Conservation (phyloP, 2,113 vertebrate species). For the Hemiscyllium ocellatum region DNA sequence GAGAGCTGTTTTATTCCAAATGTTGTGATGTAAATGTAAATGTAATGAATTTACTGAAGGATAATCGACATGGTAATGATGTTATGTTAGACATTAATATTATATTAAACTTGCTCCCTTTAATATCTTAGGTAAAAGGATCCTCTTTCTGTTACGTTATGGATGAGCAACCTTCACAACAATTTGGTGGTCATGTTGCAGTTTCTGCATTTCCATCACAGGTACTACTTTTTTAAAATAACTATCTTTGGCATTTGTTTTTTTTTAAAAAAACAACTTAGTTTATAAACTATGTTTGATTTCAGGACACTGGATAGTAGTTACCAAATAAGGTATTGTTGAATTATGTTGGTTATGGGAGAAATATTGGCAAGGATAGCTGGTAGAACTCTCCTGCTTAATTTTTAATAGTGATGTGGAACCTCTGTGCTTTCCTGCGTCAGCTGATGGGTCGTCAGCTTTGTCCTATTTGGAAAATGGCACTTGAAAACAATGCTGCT, state of each 20-base stretch:
- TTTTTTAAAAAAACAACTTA: background rate
- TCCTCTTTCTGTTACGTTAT: constrained; percentile 59
- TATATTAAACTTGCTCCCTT: constrained; percentile 24
- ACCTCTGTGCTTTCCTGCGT: background rate
- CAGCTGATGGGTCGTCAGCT: background rate
- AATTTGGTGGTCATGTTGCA: constrained; percentile 69
- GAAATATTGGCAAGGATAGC: background rate
- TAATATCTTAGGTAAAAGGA: constrained; percentile 51
- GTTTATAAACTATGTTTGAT: background rate
- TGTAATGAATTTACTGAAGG: background rate
- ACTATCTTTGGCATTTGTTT: background rate
- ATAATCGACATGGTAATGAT: background rate
- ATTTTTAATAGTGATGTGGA: background rate
- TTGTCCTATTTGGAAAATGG: background rate
- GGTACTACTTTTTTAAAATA: constrained; percentile 52
- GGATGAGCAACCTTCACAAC: constrained; percentile 83
- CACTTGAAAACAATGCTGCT: background rate
- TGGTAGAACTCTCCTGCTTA: no score
- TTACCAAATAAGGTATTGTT: background rate
- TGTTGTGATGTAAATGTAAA: background rate
- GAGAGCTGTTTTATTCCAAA: background rate
- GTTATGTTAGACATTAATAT: no score
- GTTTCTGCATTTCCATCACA: constrained; percentile 78
- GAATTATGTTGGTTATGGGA: background rate
- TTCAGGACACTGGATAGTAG: no score